Base-by-base conservation (phyloP, 2,797 vertebrate species). In the Notoglanidium macrostoma region DNA sequence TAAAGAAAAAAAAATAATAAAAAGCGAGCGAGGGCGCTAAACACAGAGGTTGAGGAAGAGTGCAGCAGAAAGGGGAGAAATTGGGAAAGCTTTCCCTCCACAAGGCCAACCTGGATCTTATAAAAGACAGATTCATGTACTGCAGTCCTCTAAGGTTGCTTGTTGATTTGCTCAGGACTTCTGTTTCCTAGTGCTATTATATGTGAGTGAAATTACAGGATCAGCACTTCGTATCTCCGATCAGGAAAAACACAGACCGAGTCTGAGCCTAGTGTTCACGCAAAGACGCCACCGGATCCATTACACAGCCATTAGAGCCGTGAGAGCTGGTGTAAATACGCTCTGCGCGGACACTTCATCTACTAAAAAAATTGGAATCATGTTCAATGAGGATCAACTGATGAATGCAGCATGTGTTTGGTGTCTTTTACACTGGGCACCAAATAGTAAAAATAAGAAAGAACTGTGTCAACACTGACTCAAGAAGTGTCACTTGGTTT, bases 91-190 rank as follows among this genome's bases (percentile, higher is more conserved):
- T 94, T 21, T 67, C 92, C 91, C 91, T 94, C 88, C 90, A 93
- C 84, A 93, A 91, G 92, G 91, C 68, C 93, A 93, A 95, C 88
- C 92, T 91, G 91, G 91, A 93, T 93, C 83, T 91, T 91, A 92
- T 92, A 94, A 93, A 89, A 92, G 70, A 57, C 88, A 90, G 90
- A 92, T 93, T 90, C 85, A 88, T 88, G 85, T 85, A 93, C 89
- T 93, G 91, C 91, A 92, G 91, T 91, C 88, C 85, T 90, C 49
- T 92, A 88, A 88, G 84, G 92, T 89, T 91, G 89, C 92, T 83
- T 83, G 35, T 87, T 88, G 72, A 90, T 91, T 91, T 89, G 73
- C 87, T 81, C 15, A n/a, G n/a, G 86, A 90, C 88, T 90, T 89
- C 85, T 89, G 90, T 88, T 90, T 91, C 87, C 78, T 67, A 67